Conservation (phyloP, 1,140 invertebrate genomes). For the Aethina tumida region DNA sequence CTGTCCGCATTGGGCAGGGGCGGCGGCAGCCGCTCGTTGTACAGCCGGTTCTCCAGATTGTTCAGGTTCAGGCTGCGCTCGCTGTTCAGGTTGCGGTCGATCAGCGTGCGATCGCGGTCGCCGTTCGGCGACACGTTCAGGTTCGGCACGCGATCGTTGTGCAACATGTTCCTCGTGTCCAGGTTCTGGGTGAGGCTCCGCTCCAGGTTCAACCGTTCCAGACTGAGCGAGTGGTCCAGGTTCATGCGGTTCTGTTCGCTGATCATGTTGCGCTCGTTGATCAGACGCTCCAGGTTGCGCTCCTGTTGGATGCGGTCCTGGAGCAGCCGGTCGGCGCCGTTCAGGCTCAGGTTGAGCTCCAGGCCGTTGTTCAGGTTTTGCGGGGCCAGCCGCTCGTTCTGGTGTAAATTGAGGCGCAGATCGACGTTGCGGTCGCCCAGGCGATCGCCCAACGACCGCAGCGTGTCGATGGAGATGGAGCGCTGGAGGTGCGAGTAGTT, state of each 20-base stretch:
- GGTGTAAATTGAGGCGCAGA: slow-evolving; percentile 30
- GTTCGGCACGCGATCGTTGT: too few species aligned
- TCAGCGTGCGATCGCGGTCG: slow-evolving; percentile 33
- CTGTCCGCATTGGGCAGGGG: slow-evolving; percentile 12
- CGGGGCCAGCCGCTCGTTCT: slow-evolving; percentile 20
- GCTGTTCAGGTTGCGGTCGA: slow-evolving; percentile 21
- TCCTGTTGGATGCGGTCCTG: slow-evolving; percentile 20
- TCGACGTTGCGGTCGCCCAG: slow-evolving; percentile 32
- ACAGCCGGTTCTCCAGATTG: slow-evolving; percentile 28
- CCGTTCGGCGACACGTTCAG: slow-evolving; percentile 27
- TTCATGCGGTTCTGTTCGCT: slow-evolving; percentile 41
- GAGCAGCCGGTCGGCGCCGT: slow-evolving; percentile 21
- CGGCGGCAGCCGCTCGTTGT: slow-evolving; percentile 15
- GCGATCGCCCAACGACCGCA: slow-evolving; percentile 40
- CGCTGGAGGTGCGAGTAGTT: slow-evolving; percentile 54
- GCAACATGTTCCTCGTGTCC: slow-evolving; percentile 38
- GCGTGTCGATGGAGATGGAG: slow-evolving; percentile 57
- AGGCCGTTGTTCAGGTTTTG: slow-evolving; percentile 22
- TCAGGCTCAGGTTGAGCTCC: slow-evolving; percentile 32
- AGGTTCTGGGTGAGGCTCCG: slow-evolving; percentile 31
- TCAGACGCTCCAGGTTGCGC: slow-evolving; percentile 23
- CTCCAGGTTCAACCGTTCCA: slow-evolving; percentile 31
- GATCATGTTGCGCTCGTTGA: slow-evolving; percentile 44
- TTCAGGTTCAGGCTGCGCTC: slow-evolving; percentile 31
- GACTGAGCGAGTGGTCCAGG: slow-evolving; percentile 23